These are phyloP conservation scores for Phocides pigmalion DNA, from an alignment of 1,140 invertebrate species.

Conservation along the genomic window DNA sequence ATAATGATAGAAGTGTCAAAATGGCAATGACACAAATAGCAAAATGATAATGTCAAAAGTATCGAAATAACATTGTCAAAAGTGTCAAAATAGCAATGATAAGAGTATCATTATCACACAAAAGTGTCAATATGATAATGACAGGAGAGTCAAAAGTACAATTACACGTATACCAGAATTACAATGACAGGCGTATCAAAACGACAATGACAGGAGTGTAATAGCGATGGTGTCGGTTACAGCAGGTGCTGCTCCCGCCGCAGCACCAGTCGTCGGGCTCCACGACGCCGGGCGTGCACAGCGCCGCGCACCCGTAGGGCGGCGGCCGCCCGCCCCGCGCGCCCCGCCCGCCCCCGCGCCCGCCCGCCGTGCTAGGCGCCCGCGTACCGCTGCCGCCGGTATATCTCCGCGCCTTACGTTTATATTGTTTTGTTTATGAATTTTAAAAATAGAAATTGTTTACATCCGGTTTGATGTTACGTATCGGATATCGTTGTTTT, in stretches of 20 bases:
- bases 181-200: too few relatives aligned
- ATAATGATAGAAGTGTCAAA: too few relatives aligned
- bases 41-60: too few relatives aligned
- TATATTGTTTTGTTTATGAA: neutral
- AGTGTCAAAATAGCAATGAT: too few relatives aligned
- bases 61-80: too few relatives aligned
- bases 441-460: neutral
- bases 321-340: conserved; percentile 39
- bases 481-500: too few relatives aligned
- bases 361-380: conserved; percentile 36
- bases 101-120: too few relatives aligned
- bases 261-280: conserved; percentile 47
- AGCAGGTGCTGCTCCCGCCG: conserved; percentile 59
- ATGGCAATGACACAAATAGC: too few relatives aligned
- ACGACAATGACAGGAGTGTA: neutral
- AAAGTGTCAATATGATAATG: too few relatives aligned
- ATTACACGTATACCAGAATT: too few relatives aligned
- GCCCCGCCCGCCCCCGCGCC: conserved; percentile 35
- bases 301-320: conserved; percentile 58
- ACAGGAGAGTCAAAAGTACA: too few relatives aligned
- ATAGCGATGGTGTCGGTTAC: conserved; percentile 15
- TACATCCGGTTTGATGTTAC: too few relatives aligned
- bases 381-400: neutral
- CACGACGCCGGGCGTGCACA: conserved; percentile 54
- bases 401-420: neutral